Evolutionary conservation across 1,140 invertebrate species (phyloP).

Genomic region (Brachionus rotundiformis): DNA sequence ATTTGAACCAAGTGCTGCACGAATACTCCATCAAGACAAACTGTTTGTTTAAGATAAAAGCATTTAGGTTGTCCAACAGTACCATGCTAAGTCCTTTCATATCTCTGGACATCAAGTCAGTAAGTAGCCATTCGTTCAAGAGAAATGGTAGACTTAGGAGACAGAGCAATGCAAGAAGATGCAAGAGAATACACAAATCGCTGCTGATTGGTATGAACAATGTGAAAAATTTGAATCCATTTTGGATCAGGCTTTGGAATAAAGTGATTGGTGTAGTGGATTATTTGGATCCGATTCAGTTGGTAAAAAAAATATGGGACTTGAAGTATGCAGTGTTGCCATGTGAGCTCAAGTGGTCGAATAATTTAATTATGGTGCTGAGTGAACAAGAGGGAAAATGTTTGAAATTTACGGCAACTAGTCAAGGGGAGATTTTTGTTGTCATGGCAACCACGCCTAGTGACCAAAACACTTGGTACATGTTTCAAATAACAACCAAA

Average conservation of each 20-base stretch:
- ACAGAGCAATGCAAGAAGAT: background rate
- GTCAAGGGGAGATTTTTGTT: slow-evolving; percentile 40
- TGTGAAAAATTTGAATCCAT: slow-evolving; percentile 39
- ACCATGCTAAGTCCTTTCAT: background rate
- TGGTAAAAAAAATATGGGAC: slow-evolving; percentile 32
- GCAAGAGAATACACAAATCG: slow-evolving; percentile 8
- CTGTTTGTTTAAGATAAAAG: slow-evolving; percentile 30
- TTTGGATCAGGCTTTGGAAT: slow-evolving; percentile 32
- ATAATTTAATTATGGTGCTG: slow-evolving; percentile 48
- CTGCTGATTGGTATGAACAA: background rate
- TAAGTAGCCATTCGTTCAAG: slow-evolving; percentile 16
- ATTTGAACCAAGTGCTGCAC: background rate
- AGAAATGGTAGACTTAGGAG: background rate
- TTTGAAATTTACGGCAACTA: slow-evolving; percentile 34
- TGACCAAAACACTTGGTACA: slow-evolving; percentile 50
- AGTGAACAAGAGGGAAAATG: slow-evolving; percentile 27
- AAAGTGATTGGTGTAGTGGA: slow-evolving; percentile 40
- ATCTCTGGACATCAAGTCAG: background rate
- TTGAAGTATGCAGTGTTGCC: slow-evolving; percentile 39
- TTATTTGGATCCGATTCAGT: slow-evolving; percentile 35
- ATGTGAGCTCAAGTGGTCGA: slow-evolving; percentile 45
- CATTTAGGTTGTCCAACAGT: background rate
- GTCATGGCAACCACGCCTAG: slow-evolving; percentile 37
- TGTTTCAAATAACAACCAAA: slow-evolving; percentile 49
- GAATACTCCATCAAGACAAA: background rate